Conservation (phyloP, 2,888 invertebrate genomes). For the Hemaris fuciformis region DNA sequence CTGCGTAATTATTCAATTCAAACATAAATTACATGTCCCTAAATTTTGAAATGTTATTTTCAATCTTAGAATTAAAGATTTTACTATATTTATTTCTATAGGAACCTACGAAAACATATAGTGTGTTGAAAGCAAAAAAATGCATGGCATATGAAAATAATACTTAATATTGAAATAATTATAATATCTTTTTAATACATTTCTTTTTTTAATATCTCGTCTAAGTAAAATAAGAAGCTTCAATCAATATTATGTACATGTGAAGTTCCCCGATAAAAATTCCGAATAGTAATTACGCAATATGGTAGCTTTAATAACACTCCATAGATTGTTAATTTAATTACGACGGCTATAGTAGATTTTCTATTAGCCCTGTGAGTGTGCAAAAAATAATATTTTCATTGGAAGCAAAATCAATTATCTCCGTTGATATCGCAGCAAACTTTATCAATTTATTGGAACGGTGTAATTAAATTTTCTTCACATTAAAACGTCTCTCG, state of each 20-base stretch:
- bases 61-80: no score
- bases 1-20: not conserved
- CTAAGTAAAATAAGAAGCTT: no score
- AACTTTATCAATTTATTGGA: slow-evolving; percentile 37
- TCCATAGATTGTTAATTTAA: not conserved
- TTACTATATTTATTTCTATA: no score
- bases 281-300: not conserved
- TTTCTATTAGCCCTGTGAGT: not conserved
- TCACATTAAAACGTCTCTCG: not conserved
- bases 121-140: no score
- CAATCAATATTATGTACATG: no score
- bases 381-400: slow-evolving; percentile 20
- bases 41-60: not conserved
- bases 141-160: no score
- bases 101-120: no score
- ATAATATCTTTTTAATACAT: no score
- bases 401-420: slow-evolving; percentile 25
- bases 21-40: not conserved
- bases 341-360: not conserved
- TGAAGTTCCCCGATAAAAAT: no score
- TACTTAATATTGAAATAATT: no score
- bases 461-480: slow-evolving; percentile 6
- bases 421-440: slow-evolving; percentile 26
- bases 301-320: not conserved
- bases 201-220: no score